phyloP scores from a whole-genome alignment of 2,797 vertebrate genomes.

The Diplodus sargus region DNA sequence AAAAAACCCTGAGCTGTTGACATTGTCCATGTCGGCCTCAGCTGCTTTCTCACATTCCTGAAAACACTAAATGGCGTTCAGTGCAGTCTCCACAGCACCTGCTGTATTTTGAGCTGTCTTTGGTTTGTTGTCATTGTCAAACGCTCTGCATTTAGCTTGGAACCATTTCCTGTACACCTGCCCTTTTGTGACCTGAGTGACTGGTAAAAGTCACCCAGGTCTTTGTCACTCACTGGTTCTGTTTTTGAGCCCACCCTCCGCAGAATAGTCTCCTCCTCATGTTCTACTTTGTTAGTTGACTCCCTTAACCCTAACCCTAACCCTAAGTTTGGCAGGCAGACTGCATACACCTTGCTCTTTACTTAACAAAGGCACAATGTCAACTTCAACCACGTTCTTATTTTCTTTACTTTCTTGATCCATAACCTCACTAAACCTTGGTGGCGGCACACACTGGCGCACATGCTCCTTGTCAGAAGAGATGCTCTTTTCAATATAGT shows the following conservation, averaged over 20 bases:
- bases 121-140: conserved; percentile 69
- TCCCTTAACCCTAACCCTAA: too few relatives aligned
- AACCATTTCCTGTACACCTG: conserved; percentile 89
- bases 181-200: conserved; percentile 89
- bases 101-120: conserved; percentile 70
- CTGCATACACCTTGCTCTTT: too few relatives aligned
- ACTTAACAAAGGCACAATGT: too few relatives aligned
- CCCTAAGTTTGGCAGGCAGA: too few relatives aligned
- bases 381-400: too few relatives aligned
- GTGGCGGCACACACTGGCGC: conserved; percentile 85
- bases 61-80: conserved; percentile 88
- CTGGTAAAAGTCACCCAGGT: too few relatives aligned
- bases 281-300: too few relatives aligned
- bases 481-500: conserved; percentile 82
- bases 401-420: conserved; percentile 71
- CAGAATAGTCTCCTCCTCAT: too few relatives aligned
- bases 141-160: conserved; percentile 65
- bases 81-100: conserved; percentile 80
- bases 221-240: too few relatives aligned
- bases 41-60: conserved; percentile 83
- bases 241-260: too few relatives aligned
- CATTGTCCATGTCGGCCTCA: conserved; percentile 73
- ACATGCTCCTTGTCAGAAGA: conserved; percentile 70
- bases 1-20: conserved; percentile 84
- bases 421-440: conserved; percentile 88